phyloP scores from a whole-genome alignment of 2,797 vertebrate genomes.

The Synanceia verrucosa region DNA sequence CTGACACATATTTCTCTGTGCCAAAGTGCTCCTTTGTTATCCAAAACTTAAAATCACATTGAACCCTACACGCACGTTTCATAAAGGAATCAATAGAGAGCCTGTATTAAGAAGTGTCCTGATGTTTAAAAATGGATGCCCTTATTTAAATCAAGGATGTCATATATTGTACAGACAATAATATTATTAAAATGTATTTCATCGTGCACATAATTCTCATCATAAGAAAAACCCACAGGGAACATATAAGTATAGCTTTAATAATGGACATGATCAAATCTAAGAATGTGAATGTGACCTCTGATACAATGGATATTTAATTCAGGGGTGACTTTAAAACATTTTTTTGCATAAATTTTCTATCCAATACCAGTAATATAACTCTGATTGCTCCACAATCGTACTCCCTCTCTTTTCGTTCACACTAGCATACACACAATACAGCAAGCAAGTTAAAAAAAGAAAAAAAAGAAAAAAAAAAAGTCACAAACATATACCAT shows the following conservation, averaged over 20 bases:
- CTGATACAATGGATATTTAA: constrained; percentile 86
- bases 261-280: constrained; percentile 88
- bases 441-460: constrained; percentile 80
- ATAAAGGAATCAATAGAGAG: neutral
- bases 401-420: constrained; percentile 78
- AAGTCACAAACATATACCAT: constrained; percentile 86
- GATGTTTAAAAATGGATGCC: neutral
- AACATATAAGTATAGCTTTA: constrained; percentile 88
- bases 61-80: neutral
- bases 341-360: constrained; percentile 82
- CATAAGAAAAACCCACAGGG: constrained; percentile 39
- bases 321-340: constrained; percentile 83
- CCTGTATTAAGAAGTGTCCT: no score
- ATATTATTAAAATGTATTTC: neutral
- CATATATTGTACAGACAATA: rapidly evolving
- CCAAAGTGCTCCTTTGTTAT: neutral
- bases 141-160: neutral
- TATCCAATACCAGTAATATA: constrained; percentile 84
- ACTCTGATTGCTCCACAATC: constrained; percentile 88
- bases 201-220: neutral
- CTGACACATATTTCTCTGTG: neutral
- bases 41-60: neutral
- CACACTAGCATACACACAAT: constrained; percentile 75
- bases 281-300: constrained; percentile 86
- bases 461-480: constrained; percentile 38